phyloP scores from a whole-genome alignment of 2,113 vertebrate genomes.

The Ploceus nigricollis region DNA sequence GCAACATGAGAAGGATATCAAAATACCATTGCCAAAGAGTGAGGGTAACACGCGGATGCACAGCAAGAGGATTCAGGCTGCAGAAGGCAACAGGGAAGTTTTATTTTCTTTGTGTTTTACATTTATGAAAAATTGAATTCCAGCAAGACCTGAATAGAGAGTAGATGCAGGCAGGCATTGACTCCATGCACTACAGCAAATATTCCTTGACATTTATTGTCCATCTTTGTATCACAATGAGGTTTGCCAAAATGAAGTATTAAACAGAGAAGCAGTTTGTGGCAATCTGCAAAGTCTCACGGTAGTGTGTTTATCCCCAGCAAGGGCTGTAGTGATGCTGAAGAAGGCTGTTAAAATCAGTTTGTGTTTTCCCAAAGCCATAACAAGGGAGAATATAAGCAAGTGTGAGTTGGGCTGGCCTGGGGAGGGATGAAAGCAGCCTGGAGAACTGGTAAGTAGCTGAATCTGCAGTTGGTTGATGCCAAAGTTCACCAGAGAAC shows the following conservation, averaged over 20 bases:
- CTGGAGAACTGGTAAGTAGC: neutral
- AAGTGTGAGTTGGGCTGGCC: neutral
- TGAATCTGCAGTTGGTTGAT: neutral
- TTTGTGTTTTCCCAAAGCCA: neutral
- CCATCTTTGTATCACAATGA: neutral
- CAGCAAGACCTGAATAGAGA: neutral
- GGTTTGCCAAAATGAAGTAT: neutral
- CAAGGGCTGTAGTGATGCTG: neutral
- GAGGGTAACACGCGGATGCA: neutral
- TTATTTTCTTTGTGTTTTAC: neutral
- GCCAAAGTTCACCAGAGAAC: neutral
- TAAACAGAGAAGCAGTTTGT: neutral
- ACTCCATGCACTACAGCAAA: neutral
- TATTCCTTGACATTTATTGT: neutral
- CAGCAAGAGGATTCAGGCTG: neutral
- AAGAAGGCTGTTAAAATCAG: neutral
- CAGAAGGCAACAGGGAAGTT: neutral
- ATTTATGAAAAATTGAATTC: neutral
- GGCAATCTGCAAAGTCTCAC: neutral
- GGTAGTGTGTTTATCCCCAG: neutral
- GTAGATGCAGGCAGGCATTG: neutral
- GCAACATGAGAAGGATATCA: neutral
- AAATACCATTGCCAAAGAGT: neutral
- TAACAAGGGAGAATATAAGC: neutral
- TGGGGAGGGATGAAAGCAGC: neutral